Evolutionary conservation across 2,113 vertebrate genomes (phyloP).

Genomic region (Daphoenositta chrysoptera): DNA sequence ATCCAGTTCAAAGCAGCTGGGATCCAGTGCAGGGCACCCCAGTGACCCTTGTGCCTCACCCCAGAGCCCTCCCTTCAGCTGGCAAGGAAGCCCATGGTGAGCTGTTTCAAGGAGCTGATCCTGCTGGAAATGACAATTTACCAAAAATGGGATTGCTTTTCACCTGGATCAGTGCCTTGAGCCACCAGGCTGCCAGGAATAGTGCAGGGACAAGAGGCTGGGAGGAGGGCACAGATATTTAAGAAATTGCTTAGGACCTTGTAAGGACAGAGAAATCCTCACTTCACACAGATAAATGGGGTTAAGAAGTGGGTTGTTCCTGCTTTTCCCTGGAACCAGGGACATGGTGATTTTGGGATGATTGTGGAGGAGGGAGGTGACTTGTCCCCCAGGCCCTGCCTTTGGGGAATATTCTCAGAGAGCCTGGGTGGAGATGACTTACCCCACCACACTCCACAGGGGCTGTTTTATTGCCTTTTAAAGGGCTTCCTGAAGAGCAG

Average conservation of each 20-base stretch:
- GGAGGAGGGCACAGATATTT: not conserved
- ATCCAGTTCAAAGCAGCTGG: not conserved
- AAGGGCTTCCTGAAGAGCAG: not conserved
- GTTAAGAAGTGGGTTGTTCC: not conserved
- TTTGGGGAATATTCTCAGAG: not conserved
- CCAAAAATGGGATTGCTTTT: not conserved
- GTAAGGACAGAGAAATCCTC: rapidly evolving
- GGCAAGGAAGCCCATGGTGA: rapidly evolving
- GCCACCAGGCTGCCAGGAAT: not conserved
- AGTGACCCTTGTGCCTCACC: not conserved
- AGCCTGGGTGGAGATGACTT: not conserved
- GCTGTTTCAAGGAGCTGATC: not conserved
- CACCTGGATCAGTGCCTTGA: not conserved
- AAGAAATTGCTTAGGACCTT: not conserved
- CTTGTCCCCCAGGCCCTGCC: not conserved
- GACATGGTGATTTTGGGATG: not conserved
- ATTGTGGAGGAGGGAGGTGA: not conserved
- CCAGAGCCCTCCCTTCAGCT: not conserved
- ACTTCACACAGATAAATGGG: not conserved
- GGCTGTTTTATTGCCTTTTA: not conserved
- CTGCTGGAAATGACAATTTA: not conserved
- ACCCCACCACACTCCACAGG: rapidly evolving
- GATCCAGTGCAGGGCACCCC: not conserved
- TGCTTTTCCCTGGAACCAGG: not conserved
- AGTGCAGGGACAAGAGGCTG: not conserved